phyloP scores from a whole-genome alignment of 2,888 invertebrate species.

The Leistus spinibarbis region DNA sequence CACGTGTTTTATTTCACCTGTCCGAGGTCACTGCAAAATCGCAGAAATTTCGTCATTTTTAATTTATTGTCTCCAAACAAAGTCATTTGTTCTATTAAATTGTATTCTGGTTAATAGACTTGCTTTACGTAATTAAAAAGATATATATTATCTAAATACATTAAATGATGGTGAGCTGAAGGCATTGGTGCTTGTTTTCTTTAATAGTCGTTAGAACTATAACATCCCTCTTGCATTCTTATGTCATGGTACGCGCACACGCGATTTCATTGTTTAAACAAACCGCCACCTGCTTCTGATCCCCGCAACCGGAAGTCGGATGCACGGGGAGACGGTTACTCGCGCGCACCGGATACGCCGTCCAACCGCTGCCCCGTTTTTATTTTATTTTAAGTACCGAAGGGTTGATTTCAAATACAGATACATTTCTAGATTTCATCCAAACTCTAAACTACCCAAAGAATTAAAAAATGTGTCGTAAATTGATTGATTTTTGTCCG shows the following conservation, averaged over 20 bases:
- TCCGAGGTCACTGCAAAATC: not conserved
- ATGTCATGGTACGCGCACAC: not conserved
- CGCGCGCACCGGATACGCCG: slow-evolving; percentile 2
- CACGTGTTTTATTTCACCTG: not conserved
- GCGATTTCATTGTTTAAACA: not conserved
- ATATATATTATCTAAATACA: too few species aligned
- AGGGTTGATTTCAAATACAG: not conserved
- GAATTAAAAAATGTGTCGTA: too few species aligned
- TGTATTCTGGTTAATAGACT: too few species aligned
- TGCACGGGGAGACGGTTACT: slow-evolving; percentile 29
- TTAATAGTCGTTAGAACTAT: not conserved
- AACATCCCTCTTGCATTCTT: not conserved
- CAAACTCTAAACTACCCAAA: too few species aligned
- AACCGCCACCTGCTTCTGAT: slow-evolving; percentile 16
- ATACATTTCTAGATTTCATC: not conserved
- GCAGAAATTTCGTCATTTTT: not conserved
- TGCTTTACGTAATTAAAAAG: too few species aligned
- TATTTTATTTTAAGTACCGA: not conserved
- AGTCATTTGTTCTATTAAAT: not conserved
- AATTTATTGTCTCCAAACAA: not conserved
- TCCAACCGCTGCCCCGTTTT: slow-evolving; percentile 14
- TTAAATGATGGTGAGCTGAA: too few species aligned
- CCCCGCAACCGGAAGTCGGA: slow-evolving; percentile 21
- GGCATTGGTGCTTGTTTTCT: too few species aligned
- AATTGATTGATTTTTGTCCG: too few species aligned